Base-by-base conservation (phyloP, 1,140 invertebrate genomes). In the Alviniconcha marisindica region DNA sequence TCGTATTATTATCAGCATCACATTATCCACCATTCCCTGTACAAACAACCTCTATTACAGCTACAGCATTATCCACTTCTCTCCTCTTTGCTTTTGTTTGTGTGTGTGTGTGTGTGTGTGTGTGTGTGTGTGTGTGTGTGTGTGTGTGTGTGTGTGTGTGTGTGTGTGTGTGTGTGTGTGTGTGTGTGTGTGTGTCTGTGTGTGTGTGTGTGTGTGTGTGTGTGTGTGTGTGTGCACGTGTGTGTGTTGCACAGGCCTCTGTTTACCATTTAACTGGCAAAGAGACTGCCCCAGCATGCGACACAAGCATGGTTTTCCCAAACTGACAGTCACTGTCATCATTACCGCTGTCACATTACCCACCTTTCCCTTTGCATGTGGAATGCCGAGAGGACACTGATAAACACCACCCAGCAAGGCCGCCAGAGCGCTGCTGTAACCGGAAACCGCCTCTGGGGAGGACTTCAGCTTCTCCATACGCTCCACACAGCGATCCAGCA, bases 311-410 rank as follows among this genome's bases (percentile, higher is more conserved):
- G n/a, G n/a, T n/a, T n/a, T n/a, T n/a, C n/a, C n/a, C n/a, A n/a
- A n/a, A n/a, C n/a, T n/a, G n/a, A n/a, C n/a, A n/a, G n/a, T 42
- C n/a, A n/a, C n/a, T n/a, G n/a, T n/a, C n/a, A n/a, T n/a, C n/a
- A n/a, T n/a, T n/a, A n/a, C n/a, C n/a, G n/a, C n/a, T n/a, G n/a
- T n/a, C n/a, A n/a, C n/a, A n/a, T n/a, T 31, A 63, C 85, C 81
- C 86, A 98, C 96, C 94, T 99, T 99, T 88, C 98, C 98, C 88
- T 98, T 97, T 60, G 97, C 90, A 92, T 99, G 98, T 31, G 99
- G 99, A 77, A 99, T 97, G 36, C 99, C 98, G 10, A 99, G 94
- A 4, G 98, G 97, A 69, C 98, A 99, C 73, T 97, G 94, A 80
- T 96, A 95, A 1, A 98, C 97, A 79, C 97, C 97, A 33, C 98